phyloP scores from a whole-genome alignment of 2,113 vertebrate species.

The Boleophthalmus pectinirostris region DNA sequence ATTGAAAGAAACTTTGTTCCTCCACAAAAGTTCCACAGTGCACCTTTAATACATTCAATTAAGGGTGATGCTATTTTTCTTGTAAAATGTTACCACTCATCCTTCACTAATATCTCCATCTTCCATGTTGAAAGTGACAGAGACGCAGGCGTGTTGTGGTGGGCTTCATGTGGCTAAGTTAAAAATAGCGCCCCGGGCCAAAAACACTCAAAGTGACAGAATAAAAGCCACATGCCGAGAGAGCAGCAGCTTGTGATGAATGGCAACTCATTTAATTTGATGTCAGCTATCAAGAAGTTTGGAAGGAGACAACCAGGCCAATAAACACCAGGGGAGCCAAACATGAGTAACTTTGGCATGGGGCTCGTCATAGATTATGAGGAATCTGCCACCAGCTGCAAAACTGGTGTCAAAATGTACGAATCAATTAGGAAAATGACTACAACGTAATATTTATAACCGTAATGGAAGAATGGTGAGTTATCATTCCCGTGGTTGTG shows the following conservation, averaged over 20 bases:
- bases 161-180: not conserved
- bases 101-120: not conserved
- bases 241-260: constrained; percentile 2
- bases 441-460: not conserved
- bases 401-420: constrained; percentile 2
- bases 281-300: constrained; percentile 9
- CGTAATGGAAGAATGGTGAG: not conserved
- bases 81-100: not conserved
- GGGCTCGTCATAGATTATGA: not conserved
- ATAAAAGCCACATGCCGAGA: constrained; percentile 11
- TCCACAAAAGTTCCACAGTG: not conserved
- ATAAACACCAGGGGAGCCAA: constrained; percentile 6
- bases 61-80: not conserved
- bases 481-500: not conserved
- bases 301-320: constrained; percentile 2
- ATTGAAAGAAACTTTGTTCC: too few species aligned
- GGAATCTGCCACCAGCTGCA: not conserved
- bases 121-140: constrained; percentile 2
- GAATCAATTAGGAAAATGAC: not conserved
- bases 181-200: constrained; percentile 12
- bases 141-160: not conserved
- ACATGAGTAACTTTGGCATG: constrained; percentile 1
- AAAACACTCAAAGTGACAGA: constrained; percentile 7
- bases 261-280: constrained; percentile 11
- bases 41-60: not conserved